phyloP scores from a whole-genome alignment of 2,113 vertebrate species.

The Paradoxurus hermaphroditus region DNA sequence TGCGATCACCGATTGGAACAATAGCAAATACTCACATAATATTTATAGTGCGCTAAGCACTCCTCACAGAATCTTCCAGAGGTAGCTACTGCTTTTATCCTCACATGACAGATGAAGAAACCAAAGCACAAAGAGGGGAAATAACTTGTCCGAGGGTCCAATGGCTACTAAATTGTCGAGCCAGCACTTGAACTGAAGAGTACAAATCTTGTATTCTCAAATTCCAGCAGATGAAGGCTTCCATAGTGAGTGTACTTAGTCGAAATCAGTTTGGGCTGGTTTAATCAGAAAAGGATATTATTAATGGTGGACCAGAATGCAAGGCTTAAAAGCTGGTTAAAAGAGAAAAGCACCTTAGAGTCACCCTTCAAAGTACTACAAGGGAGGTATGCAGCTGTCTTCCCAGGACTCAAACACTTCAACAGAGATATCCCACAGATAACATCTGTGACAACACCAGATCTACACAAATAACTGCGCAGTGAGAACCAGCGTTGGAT shows the following conservation, averaged over 20 bases:
- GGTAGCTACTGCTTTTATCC: background rate
- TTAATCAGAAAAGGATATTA: background rate
- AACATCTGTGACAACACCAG: background rate
- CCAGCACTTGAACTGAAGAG: background rate
- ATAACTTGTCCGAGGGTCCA: background rate
- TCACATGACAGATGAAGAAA: background rate
- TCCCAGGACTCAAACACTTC: background rate
- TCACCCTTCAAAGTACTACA: fast-evolving
- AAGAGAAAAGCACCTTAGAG: background rate
- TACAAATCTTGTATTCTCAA: background rate
- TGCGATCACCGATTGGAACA: background rate
- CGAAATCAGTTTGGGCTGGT: background rate
- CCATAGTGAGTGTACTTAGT: background rate
- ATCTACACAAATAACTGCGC: background rate
- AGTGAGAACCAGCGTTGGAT: background rate
- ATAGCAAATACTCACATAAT: background rate
- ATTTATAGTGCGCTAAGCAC: fast-evolving
- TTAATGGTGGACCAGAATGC: background rate
- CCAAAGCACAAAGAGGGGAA: background rate
- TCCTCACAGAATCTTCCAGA: background rate
- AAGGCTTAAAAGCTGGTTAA: background rate
- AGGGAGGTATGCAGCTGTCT: background rate
- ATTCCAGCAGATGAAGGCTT: background rate
- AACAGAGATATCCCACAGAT: background rate
- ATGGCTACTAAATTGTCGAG: background rate